Evolutionary conservation across 2,888 invertebrate genomes (phyloP).

Genomic region (Drosophila cracens): DNA sequence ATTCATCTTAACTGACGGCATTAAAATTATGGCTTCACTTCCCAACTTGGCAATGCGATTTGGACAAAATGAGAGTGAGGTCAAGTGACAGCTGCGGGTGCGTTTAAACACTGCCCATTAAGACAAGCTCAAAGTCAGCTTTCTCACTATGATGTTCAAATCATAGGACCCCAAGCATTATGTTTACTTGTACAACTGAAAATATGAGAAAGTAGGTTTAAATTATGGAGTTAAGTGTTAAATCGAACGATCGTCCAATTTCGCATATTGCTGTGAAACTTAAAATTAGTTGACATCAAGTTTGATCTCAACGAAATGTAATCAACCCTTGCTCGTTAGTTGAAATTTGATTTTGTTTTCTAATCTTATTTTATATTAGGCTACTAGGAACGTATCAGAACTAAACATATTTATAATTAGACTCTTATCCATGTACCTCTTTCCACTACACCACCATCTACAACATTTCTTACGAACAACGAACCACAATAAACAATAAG

Average conservation of each 20-base stretch:
- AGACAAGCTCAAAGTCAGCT: constrained; percentile 13
- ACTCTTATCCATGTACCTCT: not conserved
- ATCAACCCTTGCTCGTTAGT: not conserved
- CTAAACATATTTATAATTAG: not conserved
- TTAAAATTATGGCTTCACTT: constrained; percentile 35
- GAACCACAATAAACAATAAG: not conserved
- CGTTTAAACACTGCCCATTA: not conserved
- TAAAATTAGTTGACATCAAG: not conserved
- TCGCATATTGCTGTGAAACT: not conserved
- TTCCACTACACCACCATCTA: not conserved
- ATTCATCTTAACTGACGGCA: constrained; percentile 26
- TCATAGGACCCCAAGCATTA: not conserved
- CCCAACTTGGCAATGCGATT: constrained; percentile 22
- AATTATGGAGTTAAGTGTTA: constrained; percentile 1
- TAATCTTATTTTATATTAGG: not conserved
- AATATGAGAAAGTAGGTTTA: not conserved
- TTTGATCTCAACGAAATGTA: not conserved
- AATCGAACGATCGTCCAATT: not conserved
- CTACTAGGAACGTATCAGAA: not conserved
- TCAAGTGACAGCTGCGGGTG: constrained; percentile 1
- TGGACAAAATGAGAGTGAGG: constrained; percentile 20
- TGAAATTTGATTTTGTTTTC: not conserved
- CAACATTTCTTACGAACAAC: too few relatives aligned
- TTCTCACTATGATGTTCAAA: constrained; percentile 31
- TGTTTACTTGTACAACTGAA: not conserved